Base-by-base conservation (phyloP, 2,888 invertebrate species). In the Myathropa florea region DNA sequence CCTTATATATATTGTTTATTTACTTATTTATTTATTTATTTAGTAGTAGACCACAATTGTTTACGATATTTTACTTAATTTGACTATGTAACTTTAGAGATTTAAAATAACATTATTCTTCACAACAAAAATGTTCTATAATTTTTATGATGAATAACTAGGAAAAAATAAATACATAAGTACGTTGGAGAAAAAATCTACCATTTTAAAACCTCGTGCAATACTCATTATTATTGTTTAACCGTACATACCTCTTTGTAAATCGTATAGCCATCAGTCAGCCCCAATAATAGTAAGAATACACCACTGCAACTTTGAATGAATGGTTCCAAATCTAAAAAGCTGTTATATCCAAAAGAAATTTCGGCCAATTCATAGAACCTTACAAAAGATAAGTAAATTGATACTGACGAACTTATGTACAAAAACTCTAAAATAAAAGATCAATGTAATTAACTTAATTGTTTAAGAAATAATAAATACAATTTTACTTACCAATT, bases 171-270 rank as follows among this genome's bases (percentile, higher is more conserved):
- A n/a, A n/a, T n/a, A n/a, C n/a, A n/a, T n/a, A n/a, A n/a, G n/a
- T n/a, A n/a, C n/a, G n/a, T n/a, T n/a, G n/a, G n/a, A n/a, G n/a
- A n/a, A n/a, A n/a, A n/a, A n/a, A n/a, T n/a, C n/a, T n/a, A n/a
- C n/a, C n/a, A n/a, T n/a, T n/a, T n/a, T n/a, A n/a, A n/a, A n/a
- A n/a, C n/a, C n/a, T n/a, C n/a, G n/a, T n/a, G n/a, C n/a, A n/a
- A n/a, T n/a, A n/a, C n/a, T n/a, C n/a, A n/a, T n/a, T n/a, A n/a
- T n/a, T n/a, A n/a, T n/a, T n/a, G n/a, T n/a, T n/a, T n/a, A n/a
- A n/a, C n/a, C 10, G 3, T 21, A 30, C 57, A 46, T 61, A 92
- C 92, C 91, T 92, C 92, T 84, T 91, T 92, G 70, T 92, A 92
- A 67, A 92, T 89, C 6, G 92, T 90, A 75, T 89, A 91, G 4